Conservation (phyloP, 2,113 vertebrate genomes). For the Osmerus mordax region DNA sequence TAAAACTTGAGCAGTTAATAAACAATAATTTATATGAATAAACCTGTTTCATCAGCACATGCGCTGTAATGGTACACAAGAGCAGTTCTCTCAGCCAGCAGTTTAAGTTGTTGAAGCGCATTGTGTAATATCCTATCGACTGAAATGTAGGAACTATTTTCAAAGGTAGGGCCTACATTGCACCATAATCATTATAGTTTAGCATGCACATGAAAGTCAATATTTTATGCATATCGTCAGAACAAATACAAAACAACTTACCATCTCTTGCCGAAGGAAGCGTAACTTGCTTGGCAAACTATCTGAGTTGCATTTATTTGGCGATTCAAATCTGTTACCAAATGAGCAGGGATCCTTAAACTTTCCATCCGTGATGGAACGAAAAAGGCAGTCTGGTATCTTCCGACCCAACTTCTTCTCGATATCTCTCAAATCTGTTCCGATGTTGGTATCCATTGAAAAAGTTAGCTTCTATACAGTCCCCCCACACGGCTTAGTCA, state of each 20-base stretch:
- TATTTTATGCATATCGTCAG: slow-evolving; percentile 23
- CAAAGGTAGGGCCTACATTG: no score
- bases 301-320: slow-evolving; percentile 49
- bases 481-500: neutral
- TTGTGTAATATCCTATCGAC: no score
- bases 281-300: slow-evolving; percentile 72
- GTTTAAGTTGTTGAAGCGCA: no score
- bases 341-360: neutral
- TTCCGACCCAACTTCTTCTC: slow-evolving; percentile 78
- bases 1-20: neutral
- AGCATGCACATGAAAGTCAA: no score
- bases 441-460: slow-evolving; percentile 64
- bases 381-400: slow-evolving; percentile 74
- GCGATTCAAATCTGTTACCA: neutral
- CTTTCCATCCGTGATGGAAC: slow-evolving; percentile 68
- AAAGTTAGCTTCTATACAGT: no score
- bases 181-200: no score
- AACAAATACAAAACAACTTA: slow-evolving; percentile 52
- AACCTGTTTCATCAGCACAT: no score
- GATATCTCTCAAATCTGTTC: slow-evolving; percentile 71
- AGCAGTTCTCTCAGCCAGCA: no score
- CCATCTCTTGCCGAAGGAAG: slow-evolving; percentile 75
- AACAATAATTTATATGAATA: no score
- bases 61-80: no score
- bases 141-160: no score